A percentile compares a stretch with the other conserved stretches of the same genome.
Conservation (phyloP, 2,888 invertebrate genomes). For the Xylocampa areola region DNA sequence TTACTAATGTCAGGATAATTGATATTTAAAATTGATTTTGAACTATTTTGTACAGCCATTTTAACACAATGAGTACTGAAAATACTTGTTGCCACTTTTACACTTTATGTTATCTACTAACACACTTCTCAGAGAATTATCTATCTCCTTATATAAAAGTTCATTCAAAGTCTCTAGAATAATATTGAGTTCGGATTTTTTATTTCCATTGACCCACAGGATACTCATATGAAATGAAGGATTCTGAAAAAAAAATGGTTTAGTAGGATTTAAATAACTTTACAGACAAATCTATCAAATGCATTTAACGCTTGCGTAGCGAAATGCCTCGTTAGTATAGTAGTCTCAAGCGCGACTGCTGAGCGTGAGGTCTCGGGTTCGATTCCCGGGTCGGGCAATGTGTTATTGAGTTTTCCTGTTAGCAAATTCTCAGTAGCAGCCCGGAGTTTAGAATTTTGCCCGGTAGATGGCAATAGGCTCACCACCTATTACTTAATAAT, state of each 20-base stretch:
- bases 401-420: no score
- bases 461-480: no score
- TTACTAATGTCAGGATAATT: slow-evolving; percentile 51
- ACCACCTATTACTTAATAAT: no score
- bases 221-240: slow-evolving; percentile 96
- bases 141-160: slow-evolving; percentile 72
- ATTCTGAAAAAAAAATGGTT: slow-evolving; percentile 91
- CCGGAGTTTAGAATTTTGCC: no score
- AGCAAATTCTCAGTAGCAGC: no score
- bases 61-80: slow-evolving; percentile 87
- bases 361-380: no score
- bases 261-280: no score
- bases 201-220: slow-evolving; percentile 94
- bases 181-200: slow-evolving; percentile 83
- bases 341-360: no score
- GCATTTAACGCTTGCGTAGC: no score
- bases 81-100: slow-evolving; percentile 94
- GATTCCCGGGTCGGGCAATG: no score
- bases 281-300: no score
- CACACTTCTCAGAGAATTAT: slow-evolving; percentile 79
- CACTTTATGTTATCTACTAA: slow-evolving; percentile 90
- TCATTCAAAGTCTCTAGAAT: slow-evolving; percentile 87
- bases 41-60: slow-evolving; percentile 52
- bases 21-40: slow-evolving; percentile 47
- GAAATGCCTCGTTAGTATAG: no score